Evolutionary conservation across 2,113 vertebrate genomes (phyloP).

Genomic region (Plestiodon gilberti): DNA sequence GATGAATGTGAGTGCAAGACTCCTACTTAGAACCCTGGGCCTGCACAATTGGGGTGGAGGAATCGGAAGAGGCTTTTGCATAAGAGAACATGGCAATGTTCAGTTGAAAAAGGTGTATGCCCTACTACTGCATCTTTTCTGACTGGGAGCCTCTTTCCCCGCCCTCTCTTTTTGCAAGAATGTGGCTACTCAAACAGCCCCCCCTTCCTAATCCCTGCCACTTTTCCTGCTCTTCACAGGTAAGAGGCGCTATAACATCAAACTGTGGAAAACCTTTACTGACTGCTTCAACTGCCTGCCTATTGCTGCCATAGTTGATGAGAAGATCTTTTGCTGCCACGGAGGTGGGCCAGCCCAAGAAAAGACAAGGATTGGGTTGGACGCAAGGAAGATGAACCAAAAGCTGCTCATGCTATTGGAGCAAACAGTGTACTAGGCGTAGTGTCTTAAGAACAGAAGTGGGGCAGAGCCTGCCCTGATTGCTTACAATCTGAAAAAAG

Average conservation of each 20-base stretch:
- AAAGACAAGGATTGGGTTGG: not conserved
- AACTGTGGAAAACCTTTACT: slow-evolving; percentile 98
- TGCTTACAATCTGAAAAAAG: not conserved
- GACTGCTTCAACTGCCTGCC: slow-evolving; percentile 98
- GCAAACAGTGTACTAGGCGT: no score
- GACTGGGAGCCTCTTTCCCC: not conserved
- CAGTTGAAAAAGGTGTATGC: not conserved
- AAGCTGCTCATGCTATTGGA: not conserved
- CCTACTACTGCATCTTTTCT: not conserved
- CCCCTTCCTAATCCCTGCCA: not conserved
- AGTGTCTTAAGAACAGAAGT: not conserved
- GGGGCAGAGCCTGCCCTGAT: not conserved
- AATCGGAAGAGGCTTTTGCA: not conserved
- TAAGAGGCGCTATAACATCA: slow-evolving; percentile 97
- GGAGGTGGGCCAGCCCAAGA: slow-evolving; percentile 83
- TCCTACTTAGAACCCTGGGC: not conserved
- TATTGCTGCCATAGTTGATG: slow-evolving; percentile 94
- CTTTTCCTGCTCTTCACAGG: slow-evolving; percentile 72
- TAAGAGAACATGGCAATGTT: not conserved
- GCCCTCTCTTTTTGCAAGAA: not conserved
- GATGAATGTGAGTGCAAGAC: slow-evolving; percentile 87
- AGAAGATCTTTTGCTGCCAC: slow-evolving; percentile 99
- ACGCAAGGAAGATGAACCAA: no score
- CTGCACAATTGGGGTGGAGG: accelerated
- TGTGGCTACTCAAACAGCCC: not conserved